Evolutionary conservation across 2,888 invertebrate species (phyloP), one percentile per base, ranked within the genome.

Genomic region (Antheraea yamamai): DNA sequence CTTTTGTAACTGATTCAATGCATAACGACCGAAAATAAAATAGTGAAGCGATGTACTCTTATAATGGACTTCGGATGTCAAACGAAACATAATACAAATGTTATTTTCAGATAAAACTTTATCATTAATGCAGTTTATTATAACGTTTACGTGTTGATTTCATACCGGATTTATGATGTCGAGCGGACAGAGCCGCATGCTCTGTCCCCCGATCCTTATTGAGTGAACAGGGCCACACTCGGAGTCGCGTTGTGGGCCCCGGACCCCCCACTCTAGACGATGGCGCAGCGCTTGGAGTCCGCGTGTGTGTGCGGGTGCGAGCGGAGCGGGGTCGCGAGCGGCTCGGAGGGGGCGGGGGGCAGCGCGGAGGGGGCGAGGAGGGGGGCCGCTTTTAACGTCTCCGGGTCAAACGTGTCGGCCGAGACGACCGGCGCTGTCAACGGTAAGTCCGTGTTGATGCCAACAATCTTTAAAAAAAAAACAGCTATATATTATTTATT

Each of bases 401-500:
- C 93, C 0, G 93, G 92, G 86, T 92, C 92, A 83, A 89, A 86
- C 0, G 83, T 76, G 7, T 84, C 88, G 0, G 83, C 20, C 1
- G 89, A 75, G 0, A 85, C 85, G 0, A 91, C 87, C 0, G 94
- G 94, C 1, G 90, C 93, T 0, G 89, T 82, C 1, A 93, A 86
- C 0, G 94, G 94, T 47, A 94, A 77, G 87, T 94, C 94, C 0
- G 91, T 91, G 88, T 94, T 93, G 81, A 94, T 93, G 77, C 94
- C 94, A 2, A 93, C 93, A 76, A 93, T 94, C 94, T 94, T 88
- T 0, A 68, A 64, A 26, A 72, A 58, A 73, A 18, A 55, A 18
- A 55, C 20, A 20, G 7, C 7, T 6, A 47, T 12, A 47, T 2
- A 47, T 47, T 47, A 47, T 12, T 0, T 47, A 47, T 47, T 47